Evolutionary conservation across 2,888 invertebrate genomes (phyloP).

Genomic region (Netelia inedita): DNA sequence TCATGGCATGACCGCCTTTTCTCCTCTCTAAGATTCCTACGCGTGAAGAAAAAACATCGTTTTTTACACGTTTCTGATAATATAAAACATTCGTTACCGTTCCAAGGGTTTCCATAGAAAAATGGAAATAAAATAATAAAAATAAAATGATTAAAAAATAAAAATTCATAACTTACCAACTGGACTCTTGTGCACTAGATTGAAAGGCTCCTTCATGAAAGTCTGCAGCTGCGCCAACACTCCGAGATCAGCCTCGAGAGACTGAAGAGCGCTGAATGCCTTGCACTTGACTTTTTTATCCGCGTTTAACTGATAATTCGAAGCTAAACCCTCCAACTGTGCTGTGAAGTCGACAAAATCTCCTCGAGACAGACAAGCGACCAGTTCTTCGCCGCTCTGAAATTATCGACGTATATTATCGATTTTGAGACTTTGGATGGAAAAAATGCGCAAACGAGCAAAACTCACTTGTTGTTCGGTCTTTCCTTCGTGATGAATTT

Average conservation of each 20-base stretch:
- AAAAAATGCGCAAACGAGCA: not conserved
- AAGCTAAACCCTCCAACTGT: conserved; percentile 95
- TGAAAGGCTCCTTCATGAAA: conserved; percentile 90
- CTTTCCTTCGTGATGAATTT: conserved; percentile 96
- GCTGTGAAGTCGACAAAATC: conserved; percentile 97
- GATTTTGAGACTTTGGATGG: conserved; percentile 30
- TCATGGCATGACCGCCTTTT: conserved; percentile 93
- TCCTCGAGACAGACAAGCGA: conserved; percentile 92
- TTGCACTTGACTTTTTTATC: conserved; percentile 98
- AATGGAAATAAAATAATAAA: not conserved
- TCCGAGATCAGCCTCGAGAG: conserved; percentile 95
- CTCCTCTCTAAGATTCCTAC: conserved; percentile 86
- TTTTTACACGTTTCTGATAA: conserved; percentile 4
- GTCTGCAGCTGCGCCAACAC: conserved; percentile 92
- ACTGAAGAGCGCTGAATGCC: conserved; percentile 96
- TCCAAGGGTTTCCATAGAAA: not conserved
- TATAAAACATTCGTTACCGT: no score
- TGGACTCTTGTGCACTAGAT: conserved; percentile 94
- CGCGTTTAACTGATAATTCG: conserved; percentile 97
- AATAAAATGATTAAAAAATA: conserved; percentile 1
- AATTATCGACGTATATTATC: conserved; percentile 86
- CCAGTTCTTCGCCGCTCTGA: conserved; percentile 95
- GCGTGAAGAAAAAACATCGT: conserved; percentile 27
- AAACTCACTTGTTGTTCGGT: conserved; percentile 85
- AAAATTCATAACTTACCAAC: conserved; percentile 88